phyloP scores from a whole-genome alignment of 2,888 invertebrate species.

The Hypsopygia costalis region DNA sequence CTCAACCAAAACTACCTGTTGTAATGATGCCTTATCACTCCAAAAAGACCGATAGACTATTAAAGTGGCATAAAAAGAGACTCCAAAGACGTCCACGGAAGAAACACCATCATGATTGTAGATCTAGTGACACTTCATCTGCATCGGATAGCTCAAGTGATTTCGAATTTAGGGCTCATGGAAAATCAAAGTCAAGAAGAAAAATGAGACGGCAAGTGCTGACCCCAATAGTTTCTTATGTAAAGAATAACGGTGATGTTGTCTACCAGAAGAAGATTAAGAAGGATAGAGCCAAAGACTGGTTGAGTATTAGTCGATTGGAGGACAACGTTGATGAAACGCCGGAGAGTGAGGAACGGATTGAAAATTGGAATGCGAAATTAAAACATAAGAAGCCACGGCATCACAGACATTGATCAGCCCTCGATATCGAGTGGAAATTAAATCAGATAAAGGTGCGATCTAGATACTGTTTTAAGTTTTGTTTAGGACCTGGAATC shows the following conservation, averaged over 20 bases:
- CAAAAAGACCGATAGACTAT: conserved; percentile 29
- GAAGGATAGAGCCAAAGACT: conserved; percentile 56
- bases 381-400: too few species aligned
- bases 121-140: conserved; percentile 23
- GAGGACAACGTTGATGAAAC: not conserved
- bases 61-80: conserved; percentile 17
- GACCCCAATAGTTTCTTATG: conserved; percentile 64
- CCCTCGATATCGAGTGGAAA: too few species aligned
- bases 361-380: too few species aligned
- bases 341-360: not conserved
- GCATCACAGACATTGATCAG: too few species aligned
- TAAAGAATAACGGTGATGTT: conserved; percentile 61
- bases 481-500: too few species aligned
- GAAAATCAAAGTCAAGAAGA: not conserved
- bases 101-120: conserved; percentile 17
- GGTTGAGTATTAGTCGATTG: conserved; percentile 34
- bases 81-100: conserved; percentile 15
- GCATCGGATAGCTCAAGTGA: conserved; percentile 14
- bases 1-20: conserved; percentile 45
- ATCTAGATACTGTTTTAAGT: too few species aligned
- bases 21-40: conserved; percentile 61
- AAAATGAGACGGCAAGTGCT: conserved; percentile 42
- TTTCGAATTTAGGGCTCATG: not conserved
- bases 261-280: conserved; percentile 65
- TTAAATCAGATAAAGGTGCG: too few species aligned